Conservation (phyloP, 2,113 vertebrate species). For the Cinclus cinclus region DNA sequence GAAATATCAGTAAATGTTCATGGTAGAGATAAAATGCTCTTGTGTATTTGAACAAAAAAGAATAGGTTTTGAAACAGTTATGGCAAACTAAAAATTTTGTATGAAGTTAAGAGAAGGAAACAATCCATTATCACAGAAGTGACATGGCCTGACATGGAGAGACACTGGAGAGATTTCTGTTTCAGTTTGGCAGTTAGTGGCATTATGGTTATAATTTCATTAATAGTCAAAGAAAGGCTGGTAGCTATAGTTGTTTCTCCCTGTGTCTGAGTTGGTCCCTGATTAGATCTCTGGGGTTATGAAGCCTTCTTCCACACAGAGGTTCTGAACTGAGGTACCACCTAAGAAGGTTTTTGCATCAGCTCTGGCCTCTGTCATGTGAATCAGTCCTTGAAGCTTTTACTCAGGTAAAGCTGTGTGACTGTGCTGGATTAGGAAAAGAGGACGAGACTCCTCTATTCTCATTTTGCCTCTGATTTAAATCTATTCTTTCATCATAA, state of each 20-base stretch:
- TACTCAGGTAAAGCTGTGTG: not conserved
- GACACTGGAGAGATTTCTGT: not conserved
- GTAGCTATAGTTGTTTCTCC: not conserved
- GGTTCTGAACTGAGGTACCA: not conserved
- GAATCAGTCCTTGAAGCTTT: not conserved
- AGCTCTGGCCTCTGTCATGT: not conserved
- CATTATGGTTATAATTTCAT: not conserved
- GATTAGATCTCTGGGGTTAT: not conserved
- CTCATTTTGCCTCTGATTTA: not conserved
- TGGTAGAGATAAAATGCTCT: not conserved
- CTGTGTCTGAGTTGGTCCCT: not conserved
- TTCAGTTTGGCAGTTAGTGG: not conserved
- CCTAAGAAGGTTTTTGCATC: not conserved
- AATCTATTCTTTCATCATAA: not conserved
- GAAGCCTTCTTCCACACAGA: not conserved
- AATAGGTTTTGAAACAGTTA: not conserved
- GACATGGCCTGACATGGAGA: not conserved
- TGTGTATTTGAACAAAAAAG: not conserved
- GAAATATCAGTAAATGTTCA: not conserved
- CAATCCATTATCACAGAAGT: not conserved
- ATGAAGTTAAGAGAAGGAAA: not conserved
- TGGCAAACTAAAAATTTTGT: not conserved
- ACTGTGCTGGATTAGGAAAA: not conserved
- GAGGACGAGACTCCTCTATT: not conserved
- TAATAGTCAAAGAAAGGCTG: not conserved